Evolutionary conservation across 2,888 invertebrate genomes (phyloP), one percentile per base, ranked within the genome.

Genomic region (Cephus pygmeus): DNA sequence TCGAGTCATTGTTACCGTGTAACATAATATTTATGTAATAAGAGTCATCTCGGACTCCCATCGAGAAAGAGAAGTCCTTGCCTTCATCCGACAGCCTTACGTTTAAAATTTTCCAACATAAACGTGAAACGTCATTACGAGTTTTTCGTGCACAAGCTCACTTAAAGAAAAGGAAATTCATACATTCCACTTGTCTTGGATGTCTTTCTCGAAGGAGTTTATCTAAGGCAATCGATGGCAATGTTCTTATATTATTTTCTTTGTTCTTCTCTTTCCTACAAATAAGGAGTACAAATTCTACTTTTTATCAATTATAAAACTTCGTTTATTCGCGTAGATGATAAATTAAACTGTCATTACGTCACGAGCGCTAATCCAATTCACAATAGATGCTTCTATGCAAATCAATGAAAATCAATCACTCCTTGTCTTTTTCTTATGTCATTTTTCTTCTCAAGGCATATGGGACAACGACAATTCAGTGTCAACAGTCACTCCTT

Each of bases 1-100:
- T 12, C 33, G 31, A 71, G 71, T 31, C 33, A 77, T 73, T 74
- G 82, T 80, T 81, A 81, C 82, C 69, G 77, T 79, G 81, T 82
- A 82, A 81, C 80, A 76, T 75, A 76, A 78, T 81, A 76, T 81
- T 80, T 80, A 79, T 77, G 80, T 81, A 77, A 76, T 75, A 76
- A 75, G 77, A 75, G 77, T 69, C 75, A 80, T 80, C 56, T 56
- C 15, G 9, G 56, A 56, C 56, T 56, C 56, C 56, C 9, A 56
- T 56, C 56, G 23, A 56, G 56, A 56, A 56, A 56, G 56, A 56
- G 56, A 56, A 56, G 56, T 56, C 23, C 56, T 23, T 56, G 23
- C 56, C 56, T 56, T 56, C 56, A 23, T 56, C 23, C 23, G 56
- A 56, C 56, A 56, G 23, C 56, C 56, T 56, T 56, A 56, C 9